phyloP scores from a whole-genome alignment of 1,140 invertebrate species.

The Drosophila tristis region DNA sequence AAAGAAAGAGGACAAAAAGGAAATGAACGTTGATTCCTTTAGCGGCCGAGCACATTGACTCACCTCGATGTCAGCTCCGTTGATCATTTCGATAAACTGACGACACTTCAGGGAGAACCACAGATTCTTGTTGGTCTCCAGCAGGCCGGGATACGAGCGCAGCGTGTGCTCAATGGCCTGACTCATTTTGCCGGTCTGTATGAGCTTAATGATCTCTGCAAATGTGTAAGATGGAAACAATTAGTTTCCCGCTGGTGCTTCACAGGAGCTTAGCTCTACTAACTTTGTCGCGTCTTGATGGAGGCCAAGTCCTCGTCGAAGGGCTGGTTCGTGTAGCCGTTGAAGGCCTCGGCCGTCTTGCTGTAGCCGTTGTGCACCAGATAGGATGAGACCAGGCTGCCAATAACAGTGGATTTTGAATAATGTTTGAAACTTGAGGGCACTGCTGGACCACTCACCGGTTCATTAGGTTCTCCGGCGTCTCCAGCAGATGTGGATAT shows the following conservation, averaged over 20 bases:
- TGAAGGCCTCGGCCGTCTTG: conserved; percentile 98
- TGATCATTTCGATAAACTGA: conserved; percentile 98
- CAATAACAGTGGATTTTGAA: background rate
- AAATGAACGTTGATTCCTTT: background rate
- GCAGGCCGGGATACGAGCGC: conserved; percentile 94
- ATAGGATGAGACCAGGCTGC: conserved; percentile 98
- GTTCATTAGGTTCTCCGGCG: conserved; percentile 71
- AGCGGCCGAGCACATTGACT: background rate
- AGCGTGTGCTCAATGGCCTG: conserved; percentile 97
- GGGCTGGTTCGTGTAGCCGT: conserved; percentile 93
- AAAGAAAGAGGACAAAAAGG: background rate
- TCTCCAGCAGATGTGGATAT: conserved; percentile 67
- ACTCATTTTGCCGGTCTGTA: conserved; percentile 95
- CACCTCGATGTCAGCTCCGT: conserved; percentile 90
- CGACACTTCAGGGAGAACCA: conserved; percentile 97
- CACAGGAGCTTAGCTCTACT: conserved; percentile 76
- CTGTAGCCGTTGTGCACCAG: conserved; percentile 99
- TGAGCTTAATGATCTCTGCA: conserved; percentile 96
- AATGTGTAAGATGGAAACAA: conserved; percentile 47
- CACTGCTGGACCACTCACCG: conserved; percentile 21
- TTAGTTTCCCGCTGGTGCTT: background rate
- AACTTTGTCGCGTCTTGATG: conserved; percentile 98
- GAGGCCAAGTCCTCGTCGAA: conserved; percentile 97
- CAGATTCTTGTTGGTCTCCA: conserved; percentile 95
- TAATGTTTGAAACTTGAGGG: no score